Percentiles rank a stretch among this genome's conserved stretches.
phyloP scores from a whole-genome alignment of 2,113 vertebrate genomes.

The Heterochromis multidens region DNA sequence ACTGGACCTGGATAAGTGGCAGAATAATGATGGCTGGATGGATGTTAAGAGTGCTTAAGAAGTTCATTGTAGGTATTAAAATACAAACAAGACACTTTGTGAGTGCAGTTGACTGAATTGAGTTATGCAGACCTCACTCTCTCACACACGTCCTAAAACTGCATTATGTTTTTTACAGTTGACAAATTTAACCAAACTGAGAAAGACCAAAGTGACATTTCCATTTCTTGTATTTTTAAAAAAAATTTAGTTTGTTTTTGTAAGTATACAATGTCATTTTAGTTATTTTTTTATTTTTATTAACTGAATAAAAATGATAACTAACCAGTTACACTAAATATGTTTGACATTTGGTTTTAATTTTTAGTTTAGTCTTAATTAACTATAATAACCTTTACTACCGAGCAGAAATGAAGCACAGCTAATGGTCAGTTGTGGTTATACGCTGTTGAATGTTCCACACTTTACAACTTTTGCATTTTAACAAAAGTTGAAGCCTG shows the following conservation, averaged over 20 bases:
- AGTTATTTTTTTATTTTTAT: background rate
- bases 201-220: background rate
- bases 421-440: background rate
- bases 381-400: background rate
- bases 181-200: background rate
- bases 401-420: background rate
- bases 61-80: background rate
- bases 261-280: background rate
- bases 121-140: background rate
- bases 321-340: background rate
- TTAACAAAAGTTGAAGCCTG: background rate
- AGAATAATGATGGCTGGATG: background rate
- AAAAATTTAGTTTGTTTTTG: background rate
- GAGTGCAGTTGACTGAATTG: background rate
- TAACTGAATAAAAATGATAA: background rate
- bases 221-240: background rate
- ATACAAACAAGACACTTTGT: background rate
- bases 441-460: background rate
- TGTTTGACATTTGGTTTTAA: background rate
- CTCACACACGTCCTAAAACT: background rate
- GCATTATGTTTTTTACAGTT: background rate
- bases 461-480: background rate
- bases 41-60: background rate
- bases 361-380: background rate
- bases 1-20: background rate